These are phyloP conservation scores for Leptobrachium leishanense DNA, from an alignment of 2,113 vertebrate species.

Conservation along the genomic window DNA sequence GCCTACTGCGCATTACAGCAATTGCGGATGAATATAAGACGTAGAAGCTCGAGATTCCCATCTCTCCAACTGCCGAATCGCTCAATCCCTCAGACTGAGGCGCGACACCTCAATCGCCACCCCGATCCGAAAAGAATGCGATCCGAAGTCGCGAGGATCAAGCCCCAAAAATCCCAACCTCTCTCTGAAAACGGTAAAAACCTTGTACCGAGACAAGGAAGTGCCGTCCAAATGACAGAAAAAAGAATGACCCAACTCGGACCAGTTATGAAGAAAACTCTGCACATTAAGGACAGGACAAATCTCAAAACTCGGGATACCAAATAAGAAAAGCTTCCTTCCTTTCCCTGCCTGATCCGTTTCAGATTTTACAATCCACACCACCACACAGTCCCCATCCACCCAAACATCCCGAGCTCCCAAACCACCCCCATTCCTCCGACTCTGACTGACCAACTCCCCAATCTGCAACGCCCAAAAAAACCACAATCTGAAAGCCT, in stretches of 20 bases:
- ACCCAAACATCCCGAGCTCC: background rate
- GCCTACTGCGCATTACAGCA: background rate
- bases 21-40: background rate
- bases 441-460: background rate
- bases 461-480: background rate
- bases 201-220: background rate
- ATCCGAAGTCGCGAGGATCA: background rate
- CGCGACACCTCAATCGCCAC: background rate
- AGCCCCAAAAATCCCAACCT: background rate
- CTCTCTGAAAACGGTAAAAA: background rate
- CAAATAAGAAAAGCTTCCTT: background rate
- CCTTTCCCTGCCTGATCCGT: background rate
- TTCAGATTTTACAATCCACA: too few relatives aligned
- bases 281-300: background rate
- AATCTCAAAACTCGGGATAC: background rate
- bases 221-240: background rate
- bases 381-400: background rate
- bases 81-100: background rate
- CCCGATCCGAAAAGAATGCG: background rate
- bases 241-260: background rate
- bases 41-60: background rate
- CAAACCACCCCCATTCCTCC: background rate
- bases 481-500: background rate
- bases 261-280: too few relatives aligned
- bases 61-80: background rate